Evolutionary conservation across 2,888 invertebrate genomes (phyloP), one percentile per base, ranked within the genome.

Genomic region (Mimumesa dahlbomi): DNA sequence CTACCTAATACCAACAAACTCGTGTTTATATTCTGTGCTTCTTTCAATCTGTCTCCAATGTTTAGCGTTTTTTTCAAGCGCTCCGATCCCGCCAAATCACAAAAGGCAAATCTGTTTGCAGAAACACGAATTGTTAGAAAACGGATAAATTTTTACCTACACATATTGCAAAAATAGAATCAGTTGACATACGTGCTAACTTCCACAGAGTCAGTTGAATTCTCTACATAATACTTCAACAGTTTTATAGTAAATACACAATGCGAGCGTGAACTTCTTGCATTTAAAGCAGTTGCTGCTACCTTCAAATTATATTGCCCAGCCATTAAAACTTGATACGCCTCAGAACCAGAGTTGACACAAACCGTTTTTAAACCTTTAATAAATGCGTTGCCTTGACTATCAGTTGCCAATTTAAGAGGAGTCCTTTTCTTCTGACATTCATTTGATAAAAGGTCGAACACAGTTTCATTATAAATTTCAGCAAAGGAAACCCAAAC

Each of bases 1-100:
- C 96, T 92, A 38, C 97, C 95, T 1, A 98, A 91, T 25, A 97
- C 95, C 88, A 96, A 91, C 2, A 98, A 91, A 0, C 98, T 98
- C 0, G 94, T 94, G 90, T 98, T 98, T 75, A 98, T 98, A 77
- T 94, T 95, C 68, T 96, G 94, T 0, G 98, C 96, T 90, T 98
- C 98, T 77, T 93, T 94, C 73, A 98, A 90, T 9, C 97, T 90
- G 2, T 93, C 93, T 22, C 97, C 97, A 3, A 92, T 92, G 88
- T 96, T 96, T 43, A 93, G 91, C 0, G 97, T 96, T 84, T 96
- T 96, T 52, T 94, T 93, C 1, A 93, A 91, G 0, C 98, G 92
- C 90, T 98, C 98, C 6, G 96, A 94, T 0, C 98, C 98, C 46
- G 98, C 98, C 79, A 98, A 90, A 91, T 98, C 98, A 89, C 97